A percentile compares a stretch with the other conserved stretches of the same genome.
phyloP scores from a whole-genome alignment of 2,113 vertebrate genomes.

The Nesospiza acunhae region DNA sequence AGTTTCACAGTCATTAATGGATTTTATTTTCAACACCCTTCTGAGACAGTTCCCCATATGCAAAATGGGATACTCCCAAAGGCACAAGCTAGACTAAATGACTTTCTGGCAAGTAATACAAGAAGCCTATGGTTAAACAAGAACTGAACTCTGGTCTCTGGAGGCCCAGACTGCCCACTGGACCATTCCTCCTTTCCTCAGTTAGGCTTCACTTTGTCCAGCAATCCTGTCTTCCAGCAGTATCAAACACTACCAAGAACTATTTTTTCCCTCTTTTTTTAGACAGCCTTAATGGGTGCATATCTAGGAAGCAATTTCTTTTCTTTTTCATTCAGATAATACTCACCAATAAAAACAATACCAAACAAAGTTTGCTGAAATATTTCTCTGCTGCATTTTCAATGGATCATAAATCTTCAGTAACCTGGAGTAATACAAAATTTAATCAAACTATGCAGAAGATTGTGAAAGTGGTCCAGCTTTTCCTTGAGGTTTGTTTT shows the following conservation, averaged over 20 bases:
- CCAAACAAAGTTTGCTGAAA: not conserved
- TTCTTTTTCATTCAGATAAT: not conserved
- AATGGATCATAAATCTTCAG: not conserved
- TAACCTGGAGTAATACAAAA: not conserved
- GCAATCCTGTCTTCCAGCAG: not conserved
- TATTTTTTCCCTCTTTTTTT: not conserved
- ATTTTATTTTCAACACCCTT: slow-evolving; percentile 62
- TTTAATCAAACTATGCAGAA: not conserved
- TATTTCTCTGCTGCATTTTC: not conserved
- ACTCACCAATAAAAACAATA: not conserved
- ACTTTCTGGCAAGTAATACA: not conserved
- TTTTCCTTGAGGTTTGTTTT: not conserved
- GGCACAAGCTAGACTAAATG: not conserved
- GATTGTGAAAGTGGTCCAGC: not conserved
- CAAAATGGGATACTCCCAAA: slow-evolving; percentile 32
- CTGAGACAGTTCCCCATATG: not conserved
- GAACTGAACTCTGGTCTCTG: not conserved
- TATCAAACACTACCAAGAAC: not conserved
- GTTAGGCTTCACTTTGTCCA: not conserved
- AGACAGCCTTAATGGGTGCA: not conserved
- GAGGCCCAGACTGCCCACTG: not conserved
- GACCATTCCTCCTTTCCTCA: not conserved
- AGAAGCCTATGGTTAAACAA: not conserved
- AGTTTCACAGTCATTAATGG: slow-evolving; percentile 34
- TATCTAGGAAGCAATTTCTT: not conserved